Evolutionary conservation across 2,888 invertebrate species (phyloP).

Genomic region (Balanococcus diminutus): DNA sequence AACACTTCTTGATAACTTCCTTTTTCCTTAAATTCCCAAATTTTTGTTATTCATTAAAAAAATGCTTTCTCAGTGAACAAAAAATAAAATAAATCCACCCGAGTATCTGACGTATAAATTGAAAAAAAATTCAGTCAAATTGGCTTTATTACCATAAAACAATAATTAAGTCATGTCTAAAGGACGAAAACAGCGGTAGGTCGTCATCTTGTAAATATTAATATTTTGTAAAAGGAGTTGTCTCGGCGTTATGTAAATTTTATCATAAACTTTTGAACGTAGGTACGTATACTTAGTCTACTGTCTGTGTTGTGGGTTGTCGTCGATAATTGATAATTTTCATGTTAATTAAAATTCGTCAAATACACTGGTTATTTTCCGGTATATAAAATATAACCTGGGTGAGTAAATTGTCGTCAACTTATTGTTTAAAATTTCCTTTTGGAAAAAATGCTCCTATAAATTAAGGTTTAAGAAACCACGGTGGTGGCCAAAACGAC

Average conservation of each 20-base stretch:
- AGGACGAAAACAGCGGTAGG: not conserved
- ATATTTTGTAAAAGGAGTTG: not conserved
- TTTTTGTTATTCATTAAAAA: no score
- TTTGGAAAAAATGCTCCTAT: not conserved
- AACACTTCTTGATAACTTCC: no score
- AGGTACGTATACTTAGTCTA: not conserved
- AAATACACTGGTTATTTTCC: not conserved
- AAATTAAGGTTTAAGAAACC: not conserved
- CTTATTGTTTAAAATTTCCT: not conserved
- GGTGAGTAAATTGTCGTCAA: not conserved
- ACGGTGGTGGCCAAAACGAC: no score
- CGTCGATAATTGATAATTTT: not conserved
- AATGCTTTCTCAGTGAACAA: no score
- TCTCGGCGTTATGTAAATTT: not conserved
- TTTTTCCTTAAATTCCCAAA: no score
- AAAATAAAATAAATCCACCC: no score
- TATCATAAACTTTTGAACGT: not conserved
- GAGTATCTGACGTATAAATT: no score
- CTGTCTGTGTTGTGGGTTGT: not conserved
- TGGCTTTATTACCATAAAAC: not conserved
- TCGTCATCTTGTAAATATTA: not conserved
- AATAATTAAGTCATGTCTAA: not conserved
- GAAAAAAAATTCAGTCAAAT: no score
- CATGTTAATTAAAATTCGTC: not conserved
- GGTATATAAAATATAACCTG: not conserved